phyloP scores from a whole-genome alignment of 2,113 vertebrate genomes.

The Terrapene triunguis region DNA sequence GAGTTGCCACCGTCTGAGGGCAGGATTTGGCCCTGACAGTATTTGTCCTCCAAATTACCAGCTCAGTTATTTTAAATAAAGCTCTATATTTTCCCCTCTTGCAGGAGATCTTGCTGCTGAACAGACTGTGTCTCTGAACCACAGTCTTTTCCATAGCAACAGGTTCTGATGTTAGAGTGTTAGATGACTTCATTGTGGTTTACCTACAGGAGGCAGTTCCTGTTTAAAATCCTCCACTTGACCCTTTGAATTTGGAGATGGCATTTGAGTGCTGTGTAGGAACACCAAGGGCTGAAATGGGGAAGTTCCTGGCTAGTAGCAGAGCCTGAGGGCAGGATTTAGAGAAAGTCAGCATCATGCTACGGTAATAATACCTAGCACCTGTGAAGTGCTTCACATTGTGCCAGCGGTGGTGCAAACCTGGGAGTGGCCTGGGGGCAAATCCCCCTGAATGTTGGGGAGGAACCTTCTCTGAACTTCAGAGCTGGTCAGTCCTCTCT shows the following conservation, averaged over 20 bases:
- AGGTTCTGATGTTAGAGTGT: background rate
- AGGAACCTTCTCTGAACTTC: background rate
- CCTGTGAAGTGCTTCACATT: background rate
- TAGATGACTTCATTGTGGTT: slow-evolving; percentile 64
- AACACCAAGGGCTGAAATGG: background rate
- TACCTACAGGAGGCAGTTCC: background rate
- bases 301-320: background rate
- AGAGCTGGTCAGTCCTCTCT: background rate
- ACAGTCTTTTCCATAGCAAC: slow-evolving; percentile 10
- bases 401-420: accelerated
- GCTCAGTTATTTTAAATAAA: background rate
- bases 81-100: background rate
- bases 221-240: background rate
- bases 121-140: background rate
- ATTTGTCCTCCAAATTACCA: background rate
- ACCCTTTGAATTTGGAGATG: background rate
- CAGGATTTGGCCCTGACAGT: background rate
- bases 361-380: background rate
- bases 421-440: background rate
- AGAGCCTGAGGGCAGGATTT: background rate
- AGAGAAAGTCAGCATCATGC: background rate
- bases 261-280: background rate
- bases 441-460: background rate
- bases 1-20: background rate
- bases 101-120: background rate